These are phyloP conservation scores for Tanytarsus gracilentus DNA, from an alignment of 2,888 invertebrate genomes.

Conservation along the genomic window DNA sequence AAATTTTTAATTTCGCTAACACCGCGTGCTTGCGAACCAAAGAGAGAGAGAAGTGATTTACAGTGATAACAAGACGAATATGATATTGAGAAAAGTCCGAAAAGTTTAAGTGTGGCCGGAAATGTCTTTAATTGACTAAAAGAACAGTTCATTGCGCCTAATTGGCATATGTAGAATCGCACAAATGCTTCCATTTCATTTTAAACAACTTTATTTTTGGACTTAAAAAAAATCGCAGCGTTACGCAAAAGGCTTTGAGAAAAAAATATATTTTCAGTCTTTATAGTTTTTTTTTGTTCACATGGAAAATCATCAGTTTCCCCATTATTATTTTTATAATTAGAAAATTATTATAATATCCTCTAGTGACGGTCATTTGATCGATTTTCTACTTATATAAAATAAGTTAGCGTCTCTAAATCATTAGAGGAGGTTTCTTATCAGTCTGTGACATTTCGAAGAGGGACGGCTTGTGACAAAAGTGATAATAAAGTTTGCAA, in stretches of 20 bases:
- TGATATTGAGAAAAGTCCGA: background rate
- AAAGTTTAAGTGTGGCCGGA: background rate
- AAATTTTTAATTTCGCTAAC: background rate
- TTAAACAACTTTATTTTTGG: slow-evolving; percentile 12
- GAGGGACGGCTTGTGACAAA: too few relatives aligned
- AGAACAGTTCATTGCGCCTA: background rate
- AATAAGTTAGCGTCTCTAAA: too few relatives aligned
- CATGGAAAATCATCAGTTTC: background rate
- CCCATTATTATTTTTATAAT: too few relatives aligned
- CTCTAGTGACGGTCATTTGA: too few relatives aligned
- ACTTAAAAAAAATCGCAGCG: background rate
- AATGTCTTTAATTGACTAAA: background rate
- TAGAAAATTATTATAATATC: too few relatives aligned
- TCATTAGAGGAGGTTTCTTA: too few relatives aligned
- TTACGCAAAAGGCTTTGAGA: slow-evolving; percentile 11
- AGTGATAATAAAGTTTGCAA: too few relatives aligned
- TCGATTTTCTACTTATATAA: too few relatives aligned
- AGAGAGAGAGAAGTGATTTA: background rate
- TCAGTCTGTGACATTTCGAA: too few relatives aligned
- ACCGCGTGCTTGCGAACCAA: background rate
- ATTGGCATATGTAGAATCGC: background rate
- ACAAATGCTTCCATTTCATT: background rate
- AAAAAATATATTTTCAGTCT: background rate
- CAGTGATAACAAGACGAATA: background rate
- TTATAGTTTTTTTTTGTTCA: background rate